Evolutionary conservation across 2,888 invertebrate species (phyloP), one percentile per base, ranked within the genome.

Genomic region (Chorisops tibialis): DNA sequence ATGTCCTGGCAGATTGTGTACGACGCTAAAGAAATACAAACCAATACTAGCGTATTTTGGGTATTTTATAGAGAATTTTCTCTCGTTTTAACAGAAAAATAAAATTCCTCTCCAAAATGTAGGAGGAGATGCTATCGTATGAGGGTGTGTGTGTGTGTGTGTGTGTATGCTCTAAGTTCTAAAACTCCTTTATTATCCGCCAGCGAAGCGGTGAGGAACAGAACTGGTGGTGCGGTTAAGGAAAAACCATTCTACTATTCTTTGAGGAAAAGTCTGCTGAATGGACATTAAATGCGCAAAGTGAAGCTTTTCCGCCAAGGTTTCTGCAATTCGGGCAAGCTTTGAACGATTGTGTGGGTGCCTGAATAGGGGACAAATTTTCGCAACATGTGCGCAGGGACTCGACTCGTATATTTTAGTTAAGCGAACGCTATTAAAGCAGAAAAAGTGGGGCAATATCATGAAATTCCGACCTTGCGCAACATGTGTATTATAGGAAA

Each of bases 11-110:
- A n/a, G 47, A 49, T 41, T 41, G 22, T 43, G 62, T 48, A 56
- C 60, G 43, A n/a, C 49, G 59, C 61, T 64, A 59, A 59, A 58
- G 49, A 66, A 66, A 66, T 64, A 66, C 52, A 35, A 58, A 66
- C 66, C 45, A 66, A 66, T 62, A 66, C 66, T 59, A 62, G 47
- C 47, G 61, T 30, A 30, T 5, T 30, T 30, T 30, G 35, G 21
- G 60, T 22, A 39, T n/a, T 14, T 49, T 58, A 61, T 43, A 35
- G 38, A 47, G 18, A 48, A 49, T 56, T 35, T 56, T 37, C 61
- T 51, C 52, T 51, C 59, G 41, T 60, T 63, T 45, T 52, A 59
- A 43, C 39, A 22, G n/a, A n/a, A n/a, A n/a, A n/a, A n/a, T n/a
- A n/a, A n/a, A 7, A 1, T 30, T 30, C 30, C 9, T 30, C 30